Base-by-base conservation (phyloP, 1,140 invertebrate species). In the Drosophila fuyamai region DNA sequence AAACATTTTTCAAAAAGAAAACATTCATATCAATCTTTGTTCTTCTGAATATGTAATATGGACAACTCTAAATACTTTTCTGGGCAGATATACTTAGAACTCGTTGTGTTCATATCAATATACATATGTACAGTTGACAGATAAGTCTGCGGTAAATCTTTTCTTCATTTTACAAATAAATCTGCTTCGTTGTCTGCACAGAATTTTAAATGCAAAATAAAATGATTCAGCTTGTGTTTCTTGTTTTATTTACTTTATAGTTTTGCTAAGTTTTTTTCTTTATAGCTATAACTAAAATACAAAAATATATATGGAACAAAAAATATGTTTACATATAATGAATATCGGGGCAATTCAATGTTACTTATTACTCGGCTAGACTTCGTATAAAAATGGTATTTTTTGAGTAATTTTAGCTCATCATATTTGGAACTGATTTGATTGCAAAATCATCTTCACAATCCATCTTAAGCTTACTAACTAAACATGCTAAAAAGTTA, bases 401-500 rank as follows among this genome's bases (percentile, higher is more conserved):
- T 47, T 66, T 61, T 88, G 84, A 88, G 83, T 88, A 89, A 74
- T 75, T 70, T 68, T 58, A 83, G 63, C 44, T 50, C 56, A 65
- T 56, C 56, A 10, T 73, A 54, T 53, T 76, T 62, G 55, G 54
- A 73, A 46, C 58, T 55, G 38, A 55, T 40, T 40, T 40, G 48
- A 51, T 16, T 74, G 63, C 72, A 68, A 71, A 86, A 55, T 53
- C 44, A 44, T 75, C 67, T 76, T 57, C 73, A 74, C 79, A 82
- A 53, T 56, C 29, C 14, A 56, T 50, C 32, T 43, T 43, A 61
- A 53, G 67, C 73, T 81, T 88, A 88, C 58, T 2, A 73, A 88
- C 84, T 88, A 83, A 89, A 86, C 83, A 86, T 62, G 84, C 57
- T 86, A 83, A 88, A 88, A 85, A 68, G 46, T 51, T 68, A 54